These are phyloP conservation scores for Apeltes quadracus DNA, from an alignment of 2,113 vertebrate species.

Conservation along the genomic window DNA sequence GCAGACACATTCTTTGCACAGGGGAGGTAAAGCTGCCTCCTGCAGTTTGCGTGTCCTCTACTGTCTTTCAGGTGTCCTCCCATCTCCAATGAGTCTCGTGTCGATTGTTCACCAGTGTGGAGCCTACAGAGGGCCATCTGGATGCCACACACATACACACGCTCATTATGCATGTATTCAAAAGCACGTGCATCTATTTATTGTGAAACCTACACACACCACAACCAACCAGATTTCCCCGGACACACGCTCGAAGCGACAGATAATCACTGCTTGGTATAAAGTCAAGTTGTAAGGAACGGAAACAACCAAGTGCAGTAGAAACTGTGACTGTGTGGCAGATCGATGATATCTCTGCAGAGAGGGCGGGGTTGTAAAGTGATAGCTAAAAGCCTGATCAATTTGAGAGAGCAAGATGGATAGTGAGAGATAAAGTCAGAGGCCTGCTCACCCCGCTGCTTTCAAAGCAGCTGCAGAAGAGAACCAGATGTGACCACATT, in stretches of 20 bases:
- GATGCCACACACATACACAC: slow-evolving; percentile 29
- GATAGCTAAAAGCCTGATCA: slow-evolving; percentile 37
- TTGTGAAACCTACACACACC: background rate
- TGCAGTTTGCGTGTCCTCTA: slow-evolving; percentile 47
- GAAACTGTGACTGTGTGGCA: background rate
- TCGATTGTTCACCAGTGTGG: slow-evolving; percentile 16
- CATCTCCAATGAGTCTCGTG: slow-evolving; percentile 34
- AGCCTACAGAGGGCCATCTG: slow-evolving; percentile 49
- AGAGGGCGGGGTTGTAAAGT: slow-evolving; percentile 1
- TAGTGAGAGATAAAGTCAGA: background rate
- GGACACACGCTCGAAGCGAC: slow-evolving; percentile 2
- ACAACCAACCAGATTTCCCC: background rate
- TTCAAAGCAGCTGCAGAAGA: background rate
- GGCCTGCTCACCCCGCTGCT: background rate
- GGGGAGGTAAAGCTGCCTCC: background rate
- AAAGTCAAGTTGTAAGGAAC: background rate
- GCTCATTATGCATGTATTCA: slow-evolving; percentile 17
- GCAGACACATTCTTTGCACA: background rate
- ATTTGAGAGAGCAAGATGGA: background rate
- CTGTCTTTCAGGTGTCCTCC: slow-evolving; percentile 52
- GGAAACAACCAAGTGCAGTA: background rate
- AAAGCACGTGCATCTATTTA: slow-evolving; percentile 1
- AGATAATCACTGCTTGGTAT: background rate
- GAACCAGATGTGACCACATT: background rate
- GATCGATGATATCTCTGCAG: background rate